Conservation (phyloP, 1,140 invertebrate genomes). For the Laupala kohalensis region DNA sequence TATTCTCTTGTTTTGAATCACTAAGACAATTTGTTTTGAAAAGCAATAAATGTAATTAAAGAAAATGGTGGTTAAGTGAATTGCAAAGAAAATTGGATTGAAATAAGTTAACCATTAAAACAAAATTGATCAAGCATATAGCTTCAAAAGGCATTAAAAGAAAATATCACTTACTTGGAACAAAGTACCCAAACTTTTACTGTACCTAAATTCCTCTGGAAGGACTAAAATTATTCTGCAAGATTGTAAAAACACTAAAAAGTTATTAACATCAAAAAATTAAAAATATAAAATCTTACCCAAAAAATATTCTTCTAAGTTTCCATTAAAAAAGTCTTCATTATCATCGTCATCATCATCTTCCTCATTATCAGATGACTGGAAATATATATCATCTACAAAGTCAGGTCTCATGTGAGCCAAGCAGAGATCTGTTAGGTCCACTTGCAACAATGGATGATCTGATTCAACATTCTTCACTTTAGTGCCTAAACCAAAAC, state of each 20-base stretch:
- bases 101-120: too few relatives aligned
- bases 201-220: too few relatives aligned
- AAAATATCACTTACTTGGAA: too few relatives aligned
- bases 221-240: neutral
- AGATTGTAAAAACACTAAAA: neutral
- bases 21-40: too few relatives aligned
- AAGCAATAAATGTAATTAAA: too few relatives aligned
- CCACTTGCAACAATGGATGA: constrained; percentile 5
- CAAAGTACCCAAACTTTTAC: too few relatives aligned
- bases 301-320: constrained; percentile 1
- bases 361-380: neutral
- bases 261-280: neutral
- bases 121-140: too few relatives aligned
- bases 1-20: too few relatives aligned
- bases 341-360: neutral
- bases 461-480: neutral
- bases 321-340: constrained; percentile 5
- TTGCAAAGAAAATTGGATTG: too few relatives aligned
- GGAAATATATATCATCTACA: constrained; percentile 7
- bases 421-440: constrained; percentile 6
- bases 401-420: constrained; percentile 10
- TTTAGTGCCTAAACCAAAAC: neutral
- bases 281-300: neutral
- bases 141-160: too few relatives aligned
- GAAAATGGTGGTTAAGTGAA: too few relatives aligned